These are phyloP conservation scores for Drosophila infuscata DNA, from an alignment of 2,888 invertebrate species.

Conservation along the genomic window DNA sequence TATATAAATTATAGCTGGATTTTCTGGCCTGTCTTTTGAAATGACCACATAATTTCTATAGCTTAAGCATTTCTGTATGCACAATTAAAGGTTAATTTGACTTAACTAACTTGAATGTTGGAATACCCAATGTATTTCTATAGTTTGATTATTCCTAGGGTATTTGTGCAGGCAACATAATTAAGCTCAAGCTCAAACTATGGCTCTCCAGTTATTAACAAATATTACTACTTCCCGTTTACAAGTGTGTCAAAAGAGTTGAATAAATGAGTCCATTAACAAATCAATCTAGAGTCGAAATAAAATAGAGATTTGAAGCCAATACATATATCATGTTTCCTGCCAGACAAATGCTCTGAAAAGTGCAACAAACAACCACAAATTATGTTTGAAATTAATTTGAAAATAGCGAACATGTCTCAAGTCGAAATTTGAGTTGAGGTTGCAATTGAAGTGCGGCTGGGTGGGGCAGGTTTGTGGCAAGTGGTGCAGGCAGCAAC, in stretches of 20 bases:
- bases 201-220: not conserved
- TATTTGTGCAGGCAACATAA: not conserved
- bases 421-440: slow-evolving; percentile 26
- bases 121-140: not conserved
- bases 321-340: slow-evolving; percentile 31
- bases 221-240: not conserved
- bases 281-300: not conserved
- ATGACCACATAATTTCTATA: not conserved
- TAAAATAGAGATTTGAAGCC: slow-evolving; percentile 5
- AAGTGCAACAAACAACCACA: slow-evolving; percentile 26
- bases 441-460: slow-evolving; percentile 19
- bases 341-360: slow-evolving; percentile 25
- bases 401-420: slow-evolving; percentile 47
- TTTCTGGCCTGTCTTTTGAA: not conserved
- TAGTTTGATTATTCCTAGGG: not conserved
- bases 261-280: slow-evolving; percentile 1
- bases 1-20: not conserved
- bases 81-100: not conserved
- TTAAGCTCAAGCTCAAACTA: not conserved
- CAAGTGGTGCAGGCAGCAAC: slow-evolving; percentile 12
- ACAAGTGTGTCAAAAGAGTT: not conserved
- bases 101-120: not conserved
- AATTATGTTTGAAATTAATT: slow-evolving; percentile 41
- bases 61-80: not conserved
- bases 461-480: slow-evolving; percentile 9